Percentiles rank a stretch among this genome's conserved stretches.
These are phyloP conservation scores for Cherax destructor DNA, from an alignment of 1,140 invertebrate species.

Conservation along the genomic window DNA sequence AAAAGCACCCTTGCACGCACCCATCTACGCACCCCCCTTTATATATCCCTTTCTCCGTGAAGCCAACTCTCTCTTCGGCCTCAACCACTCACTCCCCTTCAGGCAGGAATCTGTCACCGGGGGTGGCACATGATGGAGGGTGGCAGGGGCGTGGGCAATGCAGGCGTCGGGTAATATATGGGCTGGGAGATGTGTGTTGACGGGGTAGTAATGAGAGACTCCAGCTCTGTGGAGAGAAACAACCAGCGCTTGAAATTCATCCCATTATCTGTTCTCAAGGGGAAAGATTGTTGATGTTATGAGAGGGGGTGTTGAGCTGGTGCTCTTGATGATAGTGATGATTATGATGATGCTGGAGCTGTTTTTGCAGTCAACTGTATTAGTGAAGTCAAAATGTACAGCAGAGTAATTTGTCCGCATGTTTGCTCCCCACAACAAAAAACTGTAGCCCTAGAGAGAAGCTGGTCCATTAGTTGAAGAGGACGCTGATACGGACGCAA, in stretches of 20 bases:
- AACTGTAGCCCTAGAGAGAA: too few relatives aligned
- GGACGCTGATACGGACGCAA: too few relatives aligned
- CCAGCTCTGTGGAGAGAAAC: slow-evolving; percentile 5
- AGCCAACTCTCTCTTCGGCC: too few relatives aligned
- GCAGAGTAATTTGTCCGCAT: too few relatives aligned
- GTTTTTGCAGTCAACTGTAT: too few relatives aligned
- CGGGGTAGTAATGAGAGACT: slow-evolving; percentile 15
- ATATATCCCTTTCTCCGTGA: neutral
- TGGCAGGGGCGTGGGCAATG: slow-evolving; percentile 2
- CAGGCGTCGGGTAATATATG: slow-evolving; percentile 27
- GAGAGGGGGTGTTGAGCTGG: too few relatives aligned
- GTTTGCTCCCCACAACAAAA: too few relatives aligned
- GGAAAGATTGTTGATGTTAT: neutral
- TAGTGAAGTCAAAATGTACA: too few relatives aligned
- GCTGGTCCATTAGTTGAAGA: too few relatives aligned
- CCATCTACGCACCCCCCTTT: neutral
- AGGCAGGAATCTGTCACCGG: neutral
- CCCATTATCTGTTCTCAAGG: neutral
- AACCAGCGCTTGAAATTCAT: neutral
- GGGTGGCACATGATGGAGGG: neutral
- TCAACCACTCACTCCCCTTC: neutral
- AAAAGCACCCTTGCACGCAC: neutral
- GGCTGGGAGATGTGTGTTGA: slow-evolving; percentile 26
- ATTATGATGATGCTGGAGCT: too few relatives aligned
- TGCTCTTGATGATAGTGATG: too few relatives aligned